Evolutionary conservation across 2,888 invertebrate species (phyloP).

Genomic region (Apamea sordens): DNA sequence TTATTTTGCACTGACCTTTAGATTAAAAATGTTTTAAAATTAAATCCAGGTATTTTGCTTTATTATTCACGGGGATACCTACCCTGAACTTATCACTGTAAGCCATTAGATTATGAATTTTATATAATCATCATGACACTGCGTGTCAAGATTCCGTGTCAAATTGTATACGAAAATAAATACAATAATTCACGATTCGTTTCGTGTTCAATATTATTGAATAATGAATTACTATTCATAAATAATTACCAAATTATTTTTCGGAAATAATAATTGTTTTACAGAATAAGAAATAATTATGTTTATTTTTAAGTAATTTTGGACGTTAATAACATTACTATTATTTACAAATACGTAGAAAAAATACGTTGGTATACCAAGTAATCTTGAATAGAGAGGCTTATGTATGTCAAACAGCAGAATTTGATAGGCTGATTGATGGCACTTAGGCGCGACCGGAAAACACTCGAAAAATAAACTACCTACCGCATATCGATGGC

Average conservation of each 20-base stretch:
- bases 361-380: neutral
- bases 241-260: conserved; percentile 15
- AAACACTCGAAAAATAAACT: conserved; percentile 24
- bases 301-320: neutral
- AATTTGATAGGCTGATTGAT: conserved; percentile 45
- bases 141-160: conserved; percentile 37
- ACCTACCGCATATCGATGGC: conserved; percentile 11
- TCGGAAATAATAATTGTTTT: neutral
- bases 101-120: conserved; percentile 56
- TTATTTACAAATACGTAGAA: neutral
- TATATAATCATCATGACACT: conserved; percentile 33
- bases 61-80: conserved; percentile 49
- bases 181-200: neutral
- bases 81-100: conserved; percentile 33
- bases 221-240: conserved; percentile 16
- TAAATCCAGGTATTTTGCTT: conserved; percentile 17
- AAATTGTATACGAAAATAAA: conserved; percentile 13
- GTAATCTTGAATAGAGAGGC: conserved; percentile 2
- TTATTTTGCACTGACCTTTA: conserved; percentile 22
- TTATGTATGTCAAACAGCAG: conserved; percentile 5
- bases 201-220: conserved; percentile 13
- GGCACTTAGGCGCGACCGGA: conserved; percentile 44
- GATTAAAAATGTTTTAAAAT: conserved; percentile 14
- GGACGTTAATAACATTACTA: neutral
- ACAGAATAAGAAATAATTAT: neutral